phyloP scores from a whole-genome alignment of 2,888 invertebrate species.

The Drosophila kambysellisi region DNA sequence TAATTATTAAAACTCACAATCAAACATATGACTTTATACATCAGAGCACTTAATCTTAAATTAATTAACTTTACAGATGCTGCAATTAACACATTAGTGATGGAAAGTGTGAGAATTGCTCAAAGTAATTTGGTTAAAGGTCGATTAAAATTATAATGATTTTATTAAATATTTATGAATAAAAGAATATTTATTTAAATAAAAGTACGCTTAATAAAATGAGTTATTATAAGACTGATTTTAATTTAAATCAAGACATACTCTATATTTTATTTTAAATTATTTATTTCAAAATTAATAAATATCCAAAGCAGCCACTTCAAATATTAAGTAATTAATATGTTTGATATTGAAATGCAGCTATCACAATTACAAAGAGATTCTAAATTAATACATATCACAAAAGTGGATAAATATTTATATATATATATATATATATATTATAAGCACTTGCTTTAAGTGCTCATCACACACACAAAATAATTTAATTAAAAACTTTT shows the following conservation, averaged over 20 bases:
- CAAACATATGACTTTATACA: not conserved
- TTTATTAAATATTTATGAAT: not conserved
- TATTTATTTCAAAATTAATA: not conserved
- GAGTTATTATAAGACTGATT: not conserved
- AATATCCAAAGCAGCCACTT: not conserved
- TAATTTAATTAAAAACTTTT: constrained; percentile 36
- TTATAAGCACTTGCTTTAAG: too few species aligned
- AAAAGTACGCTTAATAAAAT: not conserved
- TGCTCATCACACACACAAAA: constrained; percentile 9
- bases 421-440: not conserved
- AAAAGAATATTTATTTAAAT: not conserved
- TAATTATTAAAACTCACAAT: not conserved
- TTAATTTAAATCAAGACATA: not conserved
- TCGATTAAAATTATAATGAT: not conserved
- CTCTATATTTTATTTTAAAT: not conserved
- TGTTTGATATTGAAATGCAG: not conserved
- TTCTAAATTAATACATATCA: not conserved
- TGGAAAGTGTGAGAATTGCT: not conserved
- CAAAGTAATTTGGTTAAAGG: not conserved
- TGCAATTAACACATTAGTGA: not conserved
- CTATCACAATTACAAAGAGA: constrained; percentile 4
- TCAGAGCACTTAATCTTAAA: not conserved
- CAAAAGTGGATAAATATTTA: not conserved
- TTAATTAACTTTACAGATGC: not conserved
- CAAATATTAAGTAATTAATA: not conserved